A percentile compares a stretch with the other conserved stretches of the same genome.
phyloP scores from a whole-genome alignment of 2,888 invertebrate species.

The Phanerotoma sp. region DNA sequence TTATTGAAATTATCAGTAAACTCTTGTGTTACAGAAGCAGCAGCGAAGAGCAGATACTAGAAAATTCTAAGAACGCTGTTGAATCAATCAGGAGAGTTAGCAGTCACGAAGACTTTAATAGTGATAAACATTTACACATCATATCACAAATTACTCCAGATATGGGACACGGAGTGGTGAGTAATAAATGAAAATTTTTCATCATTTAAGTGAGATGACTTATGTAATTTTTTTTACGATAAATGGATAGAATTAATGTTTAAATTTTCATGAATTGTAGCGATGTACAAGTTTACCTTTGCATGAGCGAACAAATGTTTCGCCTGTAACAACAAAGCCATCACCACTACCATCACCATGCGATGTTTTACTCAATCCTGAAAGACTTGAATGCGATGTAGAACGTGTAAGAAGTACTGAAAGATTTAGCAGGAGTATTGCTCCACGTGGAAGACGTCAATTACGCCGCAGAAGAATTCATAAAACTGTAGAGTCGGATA shows the following conservation, averaged over 20 bases:
- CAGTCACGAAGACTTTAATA: conserved; percentile 65
- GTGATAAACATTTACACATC: conserved; percentile 48
- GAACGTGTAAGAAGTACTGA: conserved; percentile 67
- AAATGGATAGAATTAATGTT: too few relatives aligned
- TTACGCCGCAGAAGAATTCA: conserved; percentile 48
- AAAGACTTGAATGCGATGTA: conserved; percentile 62
- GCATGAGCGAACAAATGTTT: conserved; percentile 54
- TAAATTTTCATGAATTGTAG: conserved; percentile 37
- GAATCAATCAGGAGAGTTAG: conserved; percentile 62
- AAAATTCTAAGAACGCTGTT: conserved; percentile 35
- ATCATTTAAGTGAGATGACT: too few relatives aligned
- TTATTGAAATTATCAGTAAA: background rate
- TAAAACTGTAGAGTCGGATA: conserved; percentile 41
- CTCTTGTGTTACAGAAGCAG: conserved; percentile 44
- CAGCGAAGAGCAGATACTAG: conserved; percentile 54
- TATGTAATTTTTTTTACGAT: too few relatives aligned
- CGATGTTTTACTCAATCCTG: conserved; percentile 47
- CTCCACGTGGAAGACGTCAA: conserved; percentile 61
- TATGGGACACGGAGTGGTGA: conserved; percentile 56
- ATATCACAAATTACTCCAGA: conserved; percentile 50
- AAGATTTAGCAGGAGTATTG: conserved; percentile 65
- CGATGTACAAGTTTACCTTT: conserved; percentile 51
- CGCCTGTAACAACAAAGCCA: conserved; percentile 48
- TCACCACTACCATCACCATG: conserved; percentile 48
- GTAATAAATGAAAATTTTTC: conserved; percentile 33